phyloP scores from a whole-genome alignment of 2,113 vertebrate species.

The Fulica atra region DNA sequence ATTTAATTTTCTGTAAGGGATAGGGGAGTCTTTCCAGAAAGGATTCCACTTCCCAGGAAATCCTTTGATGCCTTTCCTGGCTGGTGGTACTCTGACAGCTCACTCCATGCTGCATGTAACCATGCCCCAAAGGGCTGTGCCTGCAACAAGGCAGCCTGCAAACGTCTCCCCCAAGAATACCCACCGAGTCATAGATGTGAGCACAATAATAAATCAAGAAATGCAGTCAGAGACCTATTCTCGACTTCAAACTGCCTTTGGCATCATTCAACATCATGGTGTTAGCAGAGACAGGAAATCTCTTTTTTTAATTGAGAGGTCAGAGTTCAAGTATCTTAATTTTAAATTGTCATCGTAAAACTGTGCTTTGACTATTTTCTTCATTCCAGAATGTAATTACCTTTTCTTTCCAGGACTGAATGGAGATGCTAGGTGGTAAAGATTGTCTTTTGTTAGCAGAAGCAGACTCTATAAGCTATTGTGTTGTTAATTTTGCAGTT shows the following conservation, averaged over 20 bases:
- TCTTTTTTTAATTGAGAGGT: neutral
- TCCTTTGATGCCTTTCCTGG: neutral
- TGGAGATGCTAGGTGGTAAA: neutral
- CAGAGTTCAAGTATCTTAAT: neutral
- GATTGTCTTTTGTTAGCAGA: constrained; percentile 26
- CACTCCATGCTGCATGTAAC: rapidly evolving
- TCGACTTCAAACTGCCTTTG: neutral
- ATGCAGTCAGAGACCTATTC: neutral
- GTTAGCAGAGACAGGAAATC: neutral
- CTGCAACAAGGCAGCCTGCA: neutral
- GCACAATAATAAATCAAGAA: neutral
- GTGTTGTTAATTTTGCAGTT: constrained; percentile 37
- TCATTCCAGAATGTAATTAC: neutral
- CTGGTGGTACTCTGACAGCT: rapidly evolving
- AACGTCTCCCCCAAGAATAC: neutral
- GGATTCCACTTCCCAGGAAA: neutral
- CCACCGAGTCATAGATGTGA: rapidly evolving
- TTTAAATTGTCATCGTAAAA: neutral
- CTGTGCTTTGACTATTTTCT: neutral
- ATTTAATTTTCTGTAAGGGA: neutral
- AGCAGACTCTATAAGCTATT: constrained; percentile 6
- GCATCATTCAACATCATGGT: rapidly evolving
- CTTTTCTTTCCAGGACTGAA: neutral
- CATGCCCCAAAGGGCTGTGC: neutral
- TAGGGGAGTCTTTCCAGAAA: neutral